Base-by-base conservation (phyloP, 2,113 vertebrate species). In the Tachuris rubrigastra region DNA sequence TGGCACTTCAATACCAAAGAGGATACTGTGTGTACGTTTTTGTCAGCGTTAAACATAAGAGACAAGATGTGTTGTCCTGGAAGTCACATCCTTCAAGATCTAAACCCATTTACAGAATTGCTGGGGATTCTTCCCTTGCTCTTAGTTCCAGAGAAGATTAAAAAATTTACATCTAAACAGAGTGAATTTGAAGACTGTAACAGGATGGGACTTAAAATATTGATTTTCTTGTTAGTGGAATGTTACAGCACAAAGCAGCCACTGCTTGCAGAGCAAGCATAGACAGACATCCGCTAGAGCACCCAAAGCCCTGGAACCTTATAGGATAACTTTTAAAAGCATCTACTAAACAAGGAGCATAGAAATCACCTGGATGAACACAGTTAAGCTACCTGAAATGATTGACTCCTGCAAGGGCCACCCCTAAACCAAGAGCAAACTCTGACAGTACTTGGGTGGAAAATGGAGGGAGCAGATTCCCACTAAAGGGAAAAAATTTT, bases 381-480 rank as follows among this genome's bases (percentile, higher is more conserved):
- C 24, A 37, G 60, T 95, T 84, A 93, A 96, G 59, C 68, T 81
- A 75, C 81, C 68, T 79, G 63, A 97, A 97, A 95, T 75, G 62
- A 94, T 18, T 60, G 62, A 85, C 73, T 94, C 77, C 35, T 25
- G 52, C 90, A 92, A 91, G 81, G 89, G 73, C 74, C 56, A 35
- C 76, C 91, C 94, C 91, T 95, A 96, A 88, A 93, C 58, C 80
- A 75, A 89, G 68, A 73, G 74, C 11, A 14, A 98, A 94, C 76
- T 93, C 80, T 90, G 95, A 71, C 75, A 93, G 94, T 71, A 82
- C 84, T 87, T 89, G 81, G 92, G 93, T 33, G 46, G 96, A 97
- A 97, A 97, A 96, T 5, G 56, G 96, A 91, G 4, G 6, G 68
- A 96, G 73, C 76, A 93, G 90, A 95, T 96, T 96, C 91, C 49